Evolutionary conservation across 1,140 invertebrate species (phyloP), one percentile per base, ranked within the genome.

Genomic region (Caenorhabditis tropicalis): DNA sequence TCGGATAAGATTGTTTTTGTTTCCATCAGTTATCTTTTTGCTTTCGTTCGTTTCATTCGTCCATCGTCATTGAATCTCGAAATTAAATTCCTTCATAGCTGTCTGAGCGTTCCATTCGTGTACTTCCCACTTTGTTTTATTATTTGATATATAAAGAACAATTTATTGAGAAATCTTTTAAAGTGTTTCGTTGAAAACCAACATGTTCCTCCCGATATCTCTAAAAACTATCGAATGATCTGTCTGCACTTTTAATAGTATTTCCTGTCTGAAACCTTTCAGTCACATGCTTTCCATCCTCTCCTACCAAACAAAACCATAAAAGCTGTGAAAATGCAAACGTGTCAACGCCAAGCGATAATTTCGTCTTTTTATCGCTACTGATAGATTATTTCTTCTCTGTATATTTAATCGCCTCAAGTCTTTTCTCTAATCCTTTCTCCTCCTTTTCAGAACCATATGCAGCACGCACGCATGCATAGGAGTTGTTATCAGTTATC

Each of bases 1-100:
- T 65, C 58, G 58, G 58, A 65, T 65, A 65, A 65, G 10, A 65
- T 65, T 65, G 58, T 65, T 65, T 65, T 65, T 36, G 58, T 65
- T 65, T 36, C 36, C 58, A 65, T 65, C 58, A 65, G 12, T 65
- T 65, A 33, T 65, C 15, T 10, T 21, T 33, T 33, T 43, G 5
- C 39, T 12, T 43, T 43, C 39, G 5, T 65, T 65, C 58, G 10
- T 65, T 33, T 36, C 16, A 56, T 27, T 27, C n/a, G 53, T 27
- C 53, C 4, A 10, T 33, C 39, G 5, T 43, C 39, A 43, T 43
- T 43, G 39, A 43, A 27, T 27, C 24, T 56, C 21, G 7, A 27
- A 27, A 56, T 56, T 56, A 27, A 56, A 56, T 56, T 56, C 24
- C 2, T 4, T 46, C 43, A 16, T 46, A 46, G 0, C 43, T 12